These are phyloP conservation scores for Hyperoodon ampullatus DNA, from an alignment of 2,113 vertebrate genomes.

Conservation along the genomic window DNA sequence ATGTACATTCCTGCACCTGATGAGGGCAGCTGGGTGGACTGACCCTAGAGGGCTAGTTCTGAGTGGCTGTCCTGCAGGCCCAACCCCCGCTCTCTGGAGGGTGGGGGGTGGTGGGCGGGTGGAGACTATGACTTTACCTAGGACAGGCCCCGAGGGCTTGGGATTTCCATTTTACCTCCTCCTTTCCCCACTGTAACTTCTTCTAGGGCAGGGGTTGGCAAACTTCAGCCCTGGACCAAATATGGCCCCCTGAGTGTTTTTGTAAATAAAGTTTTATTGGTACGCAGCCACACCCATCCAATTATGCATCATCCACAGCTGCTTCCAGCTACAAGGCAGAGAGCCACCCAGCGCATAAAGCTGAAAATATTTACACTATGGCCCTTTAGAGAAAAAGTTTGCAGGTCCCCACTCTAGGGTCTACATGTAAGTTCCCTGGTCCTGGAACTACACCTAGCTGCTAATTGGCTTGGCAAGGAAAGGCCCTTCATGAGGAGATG, in stretches of 20 bases:
- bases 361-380: not conserved
- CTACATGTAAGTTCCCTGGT: not conserved
- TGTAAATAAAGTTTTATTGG: not conserved
- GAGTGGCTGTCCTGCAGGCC: not conserved
- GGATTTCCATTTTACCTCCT: not conserved
- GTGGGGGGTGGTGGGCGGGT: not conserved
- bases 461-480: not conserved
- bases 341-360: not conserved
- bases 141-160: not conserved
- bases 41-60: not conserved
- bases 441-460: not conserved
- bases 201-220: not conserved
- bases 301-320: not conserved
- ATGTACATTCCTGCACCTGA: too few relatives aligned
- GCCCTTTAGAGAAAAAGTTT: not conserved
- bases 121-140: not conserved
- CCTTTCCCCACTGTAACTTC: not conserved
- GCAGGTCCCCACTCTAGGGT: not conserved
- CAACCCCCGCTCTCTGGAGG: too few relatives aligned
- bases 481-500: not conserved
- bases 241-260: not conserved
- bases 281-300: not conserved
- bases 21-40: fast-evolving
- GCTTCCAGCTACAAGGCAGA: not conserved
- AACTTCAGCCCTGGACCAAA: not conserved